Conservation (phyloP, 2,797 vertebrate genomes). For the Esox lucius region DNA sequence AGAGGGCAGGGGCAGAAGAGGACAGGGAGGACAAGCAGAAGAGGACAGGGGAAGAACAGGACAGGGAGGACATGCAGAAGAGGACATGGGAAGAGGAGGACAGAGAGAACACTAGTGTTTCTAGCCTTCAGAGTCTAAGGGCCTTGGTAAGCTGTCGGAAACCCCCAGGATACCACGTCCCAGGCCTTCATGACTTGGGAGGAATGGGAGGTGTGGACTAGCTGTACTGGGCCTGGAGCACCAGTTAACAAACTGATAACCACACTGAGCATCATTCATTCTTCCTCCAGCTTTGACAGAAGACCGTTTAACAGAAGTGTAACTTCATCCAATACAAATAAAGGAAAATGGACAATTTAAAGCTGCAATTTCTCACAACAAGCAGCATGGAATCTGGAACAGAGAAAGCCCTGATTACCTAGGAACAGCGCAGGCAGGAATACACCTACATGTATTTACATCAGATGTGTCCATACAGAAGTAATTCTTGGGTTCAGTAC, state of each 20-base stretch:
- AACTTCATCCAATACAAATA: not conserved
- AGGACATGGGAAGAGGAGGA: no score
- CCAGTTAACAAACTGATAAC: slow-evolving; percentile 8
- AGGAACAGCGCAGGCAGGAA: not conserved
- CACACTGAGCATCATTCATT: not conserved
- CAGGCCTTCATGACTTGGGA: no score
- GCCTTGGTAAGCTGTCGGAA: no score
- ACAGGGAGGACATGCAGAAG: no score
- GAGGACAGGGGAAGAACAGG: no score
- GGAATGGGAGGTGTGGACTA: slow-evolving; percentile 12
- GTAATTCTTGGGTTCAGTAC: not conserved
- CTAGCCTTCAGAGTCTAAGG: no score
- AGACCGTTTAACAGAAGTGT: not conserved
- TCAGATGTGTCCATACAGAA: not conserved
- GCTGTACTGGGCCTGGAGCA: not conserved
- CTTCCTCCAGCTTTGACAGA: not conserved
- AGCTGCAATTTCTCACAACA: no score
- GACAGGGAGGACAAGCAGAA: no score
- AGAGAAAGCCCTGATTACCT: not conserved
- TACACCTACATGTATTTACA: not conserved
- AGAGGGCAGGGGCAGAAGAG: no score
- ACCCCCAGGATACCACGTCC: no score
- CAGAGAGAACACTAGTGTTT: no score
- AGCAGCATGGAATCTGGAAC: not conserved
- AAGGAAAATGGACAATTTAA: no score